Conservation (phyloP, 2,888 invertebrate genomes). For the Chrysina gloriosa region DNA sequence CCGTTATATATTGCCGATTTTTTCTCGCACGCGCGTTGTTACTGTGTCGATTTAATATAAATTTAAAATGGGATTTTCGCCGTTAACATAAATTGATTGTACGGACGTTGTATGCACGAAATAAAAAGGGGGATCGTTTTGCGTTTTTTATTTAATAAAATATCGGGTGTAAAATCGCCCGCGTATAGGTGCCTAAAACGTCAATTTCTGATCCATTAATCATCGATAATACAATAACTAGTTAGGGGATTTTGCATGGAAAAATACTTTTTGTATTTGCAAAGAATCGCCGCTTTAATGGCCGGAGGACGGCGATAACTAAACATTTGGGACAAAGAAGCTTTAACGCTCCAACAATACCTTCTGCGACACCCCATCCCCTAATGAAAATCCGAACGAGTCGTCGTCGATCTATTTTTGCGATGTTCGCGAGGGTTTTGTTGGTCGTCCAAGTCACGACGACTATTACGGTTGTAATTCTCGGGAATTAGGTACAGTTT, state of each 20-base stretch:
- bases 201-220: constrained; percentile 54
- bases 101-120: too few relatives aligned
- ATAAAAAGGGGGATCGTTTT: too few relatives aligned
- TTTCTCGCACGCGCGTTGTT: too few relatives aligned
- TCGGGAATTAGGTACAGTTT: constrained; percentile 6
- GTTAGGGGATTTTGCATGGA: constrained; percentile 58
- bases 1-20: too few relatives aligned
- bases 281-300: constrained; percentile 47
- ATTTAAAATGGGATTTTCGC: too few relatives aligned
- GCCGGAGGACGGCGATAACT: constrained; percentile 39
- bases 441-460: neutral
- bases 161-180: constrained; percentile 21
- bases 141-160: too few relatives aligned
- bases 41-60: too few relatives aligned
- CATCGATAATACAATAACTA: constrained; percentile 54
- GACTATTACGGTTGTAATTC: constrained; percentile 7
- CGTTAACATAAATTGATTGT: too few relatives aligned
- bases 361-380: constrained; percentile 35
- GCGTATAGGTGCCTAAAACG: too few relatives aligned
- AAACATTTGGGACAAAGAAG: constrained; percentile 38
- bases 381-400: constrained; percentile 41
- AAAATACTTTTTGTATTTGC: constrained; percentile 53
- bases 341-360: constrained; percentile 42
- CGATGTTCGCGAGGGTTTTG: constrained; percentile 14
- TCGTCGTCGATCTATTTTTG: constrained; percentile 16